Conservation (phyloP, 2,888 invertebrate species). For the Torymus auratus region DNA sequence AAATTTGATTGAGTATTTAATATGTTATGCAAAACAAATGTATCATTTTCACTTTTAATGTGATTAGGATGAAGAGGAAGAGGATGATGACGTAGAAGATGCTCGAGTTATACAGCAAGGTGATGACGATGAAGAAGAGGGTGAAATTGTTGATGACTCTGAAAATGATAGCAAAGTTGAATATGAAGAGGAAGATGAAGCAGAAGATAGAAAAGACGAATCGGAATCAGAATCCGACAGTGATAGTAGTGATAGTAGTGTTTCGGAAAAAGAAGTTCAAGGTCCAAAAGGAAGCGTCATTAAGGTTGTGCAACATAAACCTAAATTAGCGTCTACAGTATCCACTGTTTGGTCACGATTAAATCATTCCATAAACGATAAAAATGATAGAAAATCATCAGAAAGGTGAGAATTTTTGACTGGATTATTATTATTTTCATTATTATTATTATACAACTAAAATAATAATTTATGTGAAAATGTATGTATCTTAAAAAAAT, state of each 20-base stretch:
- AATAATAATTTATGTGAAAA: neutral
- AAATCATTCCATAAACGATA: conserved; percentile 71
- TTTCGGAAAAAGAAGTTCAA: conserved; percentile 80
- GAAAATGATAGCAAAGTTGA: conserved; percentile 60
- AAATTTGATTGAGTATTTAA: conserved; percentile 9
- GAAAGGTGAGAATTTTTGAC: conserved; percentile 63
- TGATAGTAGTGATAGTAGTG: conserved; percentile 64
- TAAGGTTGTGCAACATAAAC: conserved; percentile 78
- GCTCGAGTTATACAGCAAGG: conserved; percentile 60
- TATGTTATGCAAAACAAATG: no score
- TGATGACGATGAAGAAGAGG: conserved; percentile 64
- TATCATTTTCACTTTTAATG: no score
- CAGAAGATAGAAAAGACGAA: conserved; percentile 58
- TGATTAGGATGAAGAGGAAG: conserved; percentile 48
- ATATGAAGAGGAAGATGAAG: conserved; percentile 62
- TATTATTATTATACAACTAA: neutral
- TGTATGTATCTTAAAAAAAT: neutral
- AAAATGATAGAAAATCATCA: conserved; percentile 12
- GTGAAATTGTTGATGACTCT: conserved; percentile 60
- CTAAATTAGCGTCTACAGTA: conserved; percentile 77
- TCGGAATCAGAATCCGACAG: conserved; percentile 59
- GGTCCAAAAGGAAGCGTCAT: conserved; percentile 77
- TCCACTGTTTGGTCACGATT: conserved; percentile 80
- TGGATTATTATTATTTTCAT: neutral
- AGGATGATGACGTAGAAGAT: conserved; percentile 59